Conservation (phyloP, 2,797 vertebrate genomes). For the Amphiprion clarkii region DNA sequence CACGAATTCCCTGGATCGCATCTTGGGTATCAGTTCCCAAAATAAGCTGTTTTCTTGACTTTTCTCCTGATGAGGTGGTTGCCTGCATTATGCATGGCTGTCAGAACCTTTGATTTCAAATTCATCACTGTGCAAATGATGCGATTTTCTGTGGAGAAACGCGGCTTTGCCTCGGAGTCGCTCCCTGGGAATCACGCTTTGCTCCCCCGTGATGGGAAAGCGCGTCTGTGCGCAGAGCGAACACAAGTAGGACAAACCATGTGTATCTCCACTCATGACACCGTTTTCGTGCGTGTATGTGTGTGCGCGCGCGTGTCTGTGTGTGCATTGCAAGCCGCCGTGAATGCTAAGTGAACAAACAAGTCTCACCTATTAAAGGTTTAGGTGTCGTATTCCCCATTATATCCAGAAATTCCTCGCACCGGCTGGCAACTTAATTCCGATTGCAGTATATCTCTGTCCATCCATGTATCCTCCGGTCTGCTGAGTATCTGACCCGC, state of each 20-base stretch:
- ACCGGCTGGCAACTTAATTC: constrained; percentile 82
- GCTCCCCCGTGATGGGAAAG: constrained; percentile 73
- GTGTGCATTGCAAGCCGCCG: neutral
- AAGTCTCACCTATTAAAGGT: constrained; percentile 85
- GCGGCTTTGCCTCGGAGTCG: constrained; percentile 33
- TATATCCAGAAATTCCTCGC: constrained; percentile 77
- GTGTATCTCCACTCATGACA: constrained; percentile 24
- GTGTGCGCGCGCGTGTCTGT: neutral
- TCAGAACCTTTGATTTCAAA: no score
- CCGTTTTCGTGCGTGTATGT: neutral
- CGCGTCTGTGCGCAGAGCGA: constrained; percentile 56
- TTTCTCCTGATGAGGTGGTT: neutral
- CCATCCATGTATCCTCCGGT: constrained; percentile 80
- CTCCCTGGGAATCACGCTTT: constrained; percentile 65
- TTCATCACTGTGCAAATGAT: no score
- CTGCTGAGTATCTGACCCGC: constrained; percentile 35
- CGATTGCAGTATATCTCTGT: constrained; percentile 62
- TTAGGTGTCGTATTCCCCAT: constrained; percentile 89
- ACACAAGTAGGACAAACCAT: constrained; percentile 57
- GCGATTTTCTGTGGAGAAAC: constrained; percentile 1
- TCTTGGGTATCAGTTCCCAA: neutral
- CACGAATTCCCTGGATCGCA: no score
- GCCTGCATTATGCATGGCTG: neutral
- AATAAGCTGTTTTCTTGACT: neutral
- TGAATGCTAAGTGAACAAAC: constrained; percentile 15